phyloP scores from a whole-genome alignment of 2,113 vertebrate genomes.

The Epinephelus lanceolatus region DNA sequence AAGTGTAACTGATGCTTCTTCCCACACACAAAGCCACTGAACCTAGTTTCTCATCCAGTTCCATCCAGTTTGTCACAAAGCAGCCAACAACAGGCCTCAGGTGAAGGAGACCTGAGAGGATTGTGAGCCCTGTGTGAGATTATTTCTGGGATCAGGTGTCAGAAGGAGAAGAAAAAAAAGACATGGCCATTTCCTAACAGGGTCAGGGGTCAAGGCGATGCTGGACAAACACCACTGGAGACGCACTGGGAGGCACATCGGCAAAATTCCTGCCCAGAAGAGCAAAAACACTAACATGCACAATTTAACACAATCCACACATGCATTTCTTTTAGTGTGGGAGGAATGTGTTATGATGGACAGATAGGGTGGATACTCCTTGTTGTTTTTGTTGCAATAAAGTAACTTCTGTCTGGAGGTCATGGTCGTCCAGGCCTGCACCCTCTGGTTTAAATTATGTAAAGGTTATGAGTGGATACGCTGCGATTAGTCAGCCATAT shows the following conservation, averaged over 20 bases:
- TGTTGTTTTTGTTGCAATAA: neutral
- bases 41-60: conserved; percentile 51
- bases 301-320: neutral
- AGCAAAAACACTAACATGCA: neutral
- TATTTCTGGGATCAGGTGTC: conserved; percentile 44
- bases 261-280: neutral
- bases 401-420: neutral
- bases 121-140: neutral
- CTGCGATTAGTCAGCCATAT: neutral
- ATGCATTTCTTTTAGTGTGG: neutral
- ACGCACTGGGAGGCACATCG: neutral
- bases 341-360: neutral
- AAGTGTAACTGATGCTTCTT: conserved; percentile 39
- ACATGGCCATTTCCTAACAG: conserved; percentile 12
- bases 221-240: neutral
- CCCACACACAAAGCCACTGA: conserved; percentile 26
- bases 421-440: neutral
- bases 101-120: conserved; percentile 54
- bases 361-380: neutral
- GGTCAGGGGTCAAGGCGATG: conserved; percentile 38
- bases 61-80: conserved; percentile 53
- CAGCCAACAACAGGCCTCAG: conserved; percentile 33
- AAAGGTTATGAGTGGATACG: neutral
- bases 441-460: neutral
- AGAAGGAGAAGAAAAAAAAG: neutral